Evolutionary conservation across 2,888 invertebrate genomes (phyloP).

Genomic region (Drosophila fulvimacula): DNA sequence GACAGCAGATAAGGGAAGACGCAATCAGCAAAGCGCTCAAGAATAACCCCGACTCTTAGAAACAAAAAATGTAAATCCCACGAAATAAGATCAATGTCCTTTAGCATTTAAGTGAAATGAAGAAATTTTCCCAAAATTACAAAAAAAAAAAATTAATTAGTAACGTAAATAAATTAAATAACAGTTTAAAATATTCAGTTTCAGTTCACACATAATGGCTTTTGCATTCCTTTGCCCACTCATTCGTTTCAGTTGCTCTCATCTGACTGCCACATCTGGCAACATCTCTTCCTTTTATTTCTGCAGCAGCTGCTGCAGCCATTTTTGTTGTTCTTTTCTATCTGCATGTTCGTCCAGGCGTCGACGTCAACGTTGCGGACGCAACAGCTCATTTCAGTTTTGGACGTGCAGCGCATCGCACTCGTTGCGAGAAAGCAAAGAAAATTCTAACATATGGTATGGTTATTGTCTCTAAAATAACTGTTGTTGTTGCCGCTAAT

Average conservation of each 20-base stretch:
- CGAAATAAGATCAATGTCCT: conserved; percentile 24
- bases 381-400: conserved; percentile 26
- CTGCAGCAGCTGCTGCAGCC: conserved; percentile 17
- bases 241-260: conserved; percentile 3
- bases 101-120: background rate
- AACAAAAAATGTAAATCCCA: conserved; percentile 10
- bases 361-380: background rate
- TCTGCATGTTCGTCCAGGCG: conserved; percentile 1
- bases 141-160: background rate
- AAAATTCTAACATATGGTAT: conserved; percentile 26
- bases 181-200: background rate
- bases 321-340: conserved; percentile 13
- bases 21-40: background rate
- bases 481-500: conserved; percentile 2
- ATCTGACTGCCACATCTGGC: background rate
- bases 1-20: conserved; percentile 19
- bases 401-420: conserved; percentile 14
- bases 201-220: background rate
- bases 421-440: background rate
- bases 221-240: conserved; percentile 2
- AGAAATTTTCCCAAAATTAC: background rate
- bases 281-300: conserved; percentile 4
- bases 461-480: conserved; percentile 7
- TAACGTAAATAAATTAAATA: background rate
- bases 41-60: background rate